Conservation (phyloP, 2,797 vertebrate species). For the Linurgus olivaceus region DNA sequence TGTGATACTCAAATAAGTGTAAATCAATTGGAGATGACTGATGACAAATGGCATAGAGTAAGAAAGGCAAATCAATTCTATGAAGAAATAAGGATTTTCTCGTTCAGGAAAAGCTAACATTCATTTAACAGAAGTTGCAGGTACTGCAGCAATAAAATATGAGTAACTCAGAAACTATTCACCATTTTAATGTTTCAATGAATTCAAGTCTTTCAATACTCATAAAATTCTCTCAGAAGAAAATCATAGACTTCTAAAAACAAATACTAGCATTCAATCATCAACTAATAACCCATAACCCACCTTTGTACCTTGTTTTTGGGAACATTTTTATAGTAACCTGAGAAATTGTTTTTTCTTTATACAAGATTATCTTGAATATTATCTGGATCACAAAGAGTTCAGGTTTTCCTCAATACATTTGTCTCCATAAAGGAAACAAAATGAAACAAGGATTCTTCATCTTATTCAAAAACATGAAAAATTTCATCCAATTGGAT, state of each 20-base stretch:
- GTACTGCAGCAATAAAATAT: not conserved
- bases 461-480: not conserved
- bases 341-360: not conserved
- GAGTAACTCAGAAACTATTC: not conserved
- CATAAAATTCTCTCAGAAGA: not conserved
- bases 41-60: not conserved
- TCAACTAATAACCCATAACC: not conserved
- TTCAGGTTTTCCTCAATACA: not conserved
- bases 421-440: not conserved
- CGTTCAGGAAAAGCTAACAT: not conserved
- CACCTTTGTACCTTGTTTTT: not conserved
- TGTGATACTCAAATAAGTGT: not conserved
- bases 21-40: not conserved
- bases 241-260: not conserved
- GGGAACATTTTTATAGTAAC: not conserved
- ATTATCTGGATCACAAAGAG: not conserved
- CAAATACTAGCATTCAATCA: not conserved
- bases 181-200: not conserved
- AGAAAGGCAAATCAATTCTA: not conserved
- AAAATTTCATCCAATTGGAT: not conserved
- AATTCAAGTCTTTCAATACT: not conserved
- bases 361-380: not conserved
- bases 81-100: not conserved
- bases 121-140: not conserved
- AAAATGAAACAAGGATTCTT: not conserved